These are phyloP conservation scores for Palythoa grandis DNA, from an alignment of 92 coral and sea anemone genomes.

Conservation along the genomic window DNA sequence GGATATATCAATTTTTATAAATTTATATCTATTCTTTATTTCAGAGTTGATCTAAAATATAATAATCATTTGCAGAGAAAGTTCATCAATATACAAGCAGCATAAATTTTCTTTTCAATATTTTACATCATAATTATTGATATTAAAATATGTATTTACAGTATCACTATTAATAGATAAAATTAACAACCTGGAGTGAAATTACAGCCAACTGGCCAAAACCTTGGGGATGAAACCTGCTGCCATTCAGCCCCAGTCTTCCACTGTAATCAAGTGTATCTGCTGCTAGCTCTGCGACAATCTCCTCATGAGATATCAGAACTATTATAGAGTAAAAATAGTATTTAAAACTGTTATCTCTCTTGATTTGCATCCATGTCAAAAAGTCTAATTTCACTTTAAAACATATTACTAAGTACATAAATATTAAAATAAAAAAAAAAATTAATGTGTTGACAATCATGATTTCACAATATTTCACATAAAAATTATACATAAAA, in stretches of 20 bases:
- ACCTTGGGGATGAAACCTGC: slow-evolving; percentile 78
- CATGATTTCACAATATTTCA: no score
- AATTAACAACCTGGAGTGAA: slow-evolving; percentile 70
- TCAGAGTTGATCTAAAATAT: no score
- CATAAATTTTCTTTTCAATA: no score
- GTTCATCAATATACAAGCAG: no score
- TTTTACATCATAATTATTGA: not conserved
- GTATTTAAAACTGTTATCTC: not conserved
- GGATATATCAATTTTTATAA: no score
- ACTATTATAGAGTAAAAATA: slow-evolving; percentile 36
- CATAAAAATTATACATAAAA: no score
- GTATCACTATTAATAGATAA: not conserved
- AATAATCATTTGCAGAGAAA: no score
- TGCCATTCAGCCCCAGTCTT: slow-evolving; percentile 76
- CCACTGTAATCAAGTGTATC: slow-evolving; percentile 80
- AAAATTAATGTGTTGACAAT: no score
- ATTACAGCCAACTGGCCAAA: slow-evolving; percentile 84
- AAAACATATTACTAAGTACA: no score
- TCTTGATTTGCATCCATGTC: not conserved
- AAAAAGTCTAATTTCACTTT: not conserved
- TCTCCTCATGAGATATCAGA: slow-evolving; percentile 81
- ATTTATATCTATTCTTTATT: no score
- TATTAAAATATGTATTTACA: no score
- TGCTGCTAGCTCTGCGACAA: slow-evolving; percentile 87
- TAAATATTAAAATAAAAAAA: no score